Base-by-base conservation (phyloP, 2,888 invertebrate species). In the Sicus ferrugineus region DNA sequence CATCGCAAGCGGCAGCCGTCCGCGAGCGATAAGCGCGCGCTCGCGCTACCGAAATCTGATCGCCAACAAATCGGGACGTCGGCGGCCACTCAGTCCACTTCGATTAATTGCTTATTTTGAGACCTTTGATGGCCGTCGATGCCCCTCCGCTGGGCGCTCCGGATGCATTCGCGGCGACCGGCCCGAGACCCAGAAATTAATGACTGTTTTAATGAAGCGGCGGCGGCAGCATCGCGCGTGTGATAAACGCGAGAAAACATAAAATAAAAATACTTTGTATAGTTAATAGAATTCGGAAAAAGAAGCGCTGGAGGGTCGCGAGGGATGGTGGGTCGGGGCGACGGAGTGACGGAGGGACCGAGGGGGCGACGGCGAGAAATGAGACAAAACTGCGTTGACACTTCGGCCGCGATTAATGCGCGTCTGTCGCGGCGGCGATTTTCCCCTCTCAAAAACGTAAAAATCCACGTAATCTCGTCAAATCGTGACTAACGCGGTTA, bases 401-500 rank as follows among this genome's bases (percentile, higher is more conserved):
- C 54, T 54, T 54, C 16, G 26, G 26, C 21, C 23, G n/a, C 16
- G 28, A 65, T 34, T 23, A n/a, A 48, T 5, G 38, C 38, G 52
- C 65, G 54, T 52, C 34, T 65, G 52, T 48, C 9, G 23, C 38
- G 38, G 26, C 16, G 19, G 16, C 28, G 48, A 63, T 28, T 63
- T 48, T 48, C 30, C 28, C 48, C 26, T 21, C 6, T 11, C 26
- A n/a, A n/a, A n/a, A n/a, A n/a, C n/a, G n/a, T n/a, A n/a, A 38
- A 42, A 58, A 58, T 67, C 67, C 52, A 67, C 67, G 59, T 67
- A 67, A 67, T 67, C 67, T 59, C 67, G 59, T 67, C 34, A 67
- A 31, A 59, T 67, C 48, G 42, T 59, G 48, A 46, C 56, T 67
- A 67, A 67, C 42, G 66, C 46, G 56, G 30, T 30, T 28, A 16